Evolutionary conservation across 1,140 invertebrate species (phyloP).

Genomic region (Anadara kagoshimensis): DNA sequence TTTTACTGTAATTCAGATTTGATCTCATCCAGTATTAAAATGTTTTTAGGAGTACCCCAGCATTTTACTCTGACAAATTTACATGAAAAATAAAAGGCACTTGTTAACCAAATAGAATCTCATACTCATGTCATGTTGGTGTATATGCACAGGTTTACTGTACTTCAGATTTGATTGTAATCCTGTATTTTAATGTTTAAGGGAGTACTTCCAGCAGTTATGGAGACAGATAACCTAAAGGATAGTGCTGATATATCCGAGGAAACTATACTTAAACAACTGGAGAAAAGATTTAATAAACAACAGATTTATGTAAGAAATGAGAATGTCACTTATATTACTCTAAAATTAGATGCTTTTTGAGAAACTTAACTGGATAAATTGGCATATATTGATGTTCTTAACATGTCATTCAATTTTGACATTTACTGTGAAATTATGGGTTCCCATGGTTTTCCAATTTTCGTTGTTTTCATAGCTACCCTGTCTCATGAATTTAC

Average conservation of each 20-base stretch:
- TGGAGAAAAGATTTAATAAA: constrained; percentile 47
- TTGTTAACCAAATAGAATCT: too few relatives aligned
- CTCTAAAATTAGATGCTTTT: neutral
- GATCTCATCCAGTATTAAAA: neutral
- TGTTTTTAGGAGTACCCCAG: too few relatives aligned
- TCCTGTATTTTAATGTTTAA: constrained; percentile 14
- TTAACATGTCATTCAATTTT: neutral
- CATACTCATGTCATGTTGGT: too few relatives aligned
- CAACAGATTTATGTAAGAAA: constrained; percentile 63
- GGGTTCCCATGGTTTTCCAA: neutral
- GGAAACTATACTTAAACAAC: constrained; percentile 43
- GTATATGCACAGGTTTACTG: too few relatives aligned
- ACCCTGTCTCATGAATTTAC: neutral
- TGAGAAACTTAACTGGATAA: too few relatives aligned
- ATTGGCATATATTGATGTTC: too few relatives aligned
- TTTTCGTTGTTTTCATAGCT: too few relatives aligned
- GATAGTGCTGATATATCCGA: constrained; percentile 51
- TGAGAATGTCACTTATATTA: neutral
- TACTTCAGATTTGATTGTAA: too few relatives aligned
- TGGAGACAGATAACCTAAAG: constrained; percentile 52
- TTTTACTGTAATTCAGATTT: too few relatives aligned
- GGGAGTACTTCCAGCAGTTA: constrained; percentile 36
- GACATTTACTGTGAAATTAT: neutral
- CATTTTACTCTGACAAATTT: too few relatives aligned
- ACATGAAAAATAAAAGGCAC: too few relatives aligned